These are phyloP conservation scores for Marisa cornuarietis DNA, from an alignment of 1,140 invertebrate species.

Conservation along the genomic window DNA sequence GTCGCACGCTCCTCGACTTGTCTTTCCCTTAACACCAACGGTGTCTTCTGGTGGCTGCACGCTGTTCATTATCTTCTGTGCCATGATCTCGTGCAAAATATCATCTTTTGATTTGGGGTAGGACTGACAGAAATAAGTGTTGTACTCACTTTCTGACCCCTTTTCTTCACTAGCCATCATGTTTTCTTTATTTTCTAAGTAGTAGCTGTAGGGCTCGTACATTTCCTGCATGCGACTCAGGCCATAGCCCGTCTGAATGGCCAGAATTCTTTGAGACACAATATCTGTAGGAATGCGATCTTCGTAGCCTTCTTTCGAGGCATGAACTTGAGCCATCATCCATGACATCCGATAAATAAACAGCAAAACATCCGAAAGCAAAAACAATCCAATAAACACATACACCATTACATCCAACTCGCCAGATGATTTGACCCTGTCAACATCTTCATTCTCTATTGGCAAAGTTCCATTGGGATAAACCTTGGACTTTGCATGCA, in stretches of 20 bases:
- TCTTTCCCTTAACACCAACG: no score
- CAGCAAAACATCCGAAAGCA: slow-evolving; percentile 48
- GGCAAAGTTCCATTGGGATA: slow-evolving; percentile 3
- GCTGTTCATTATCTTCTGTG: slow-evolving; percentile 46
- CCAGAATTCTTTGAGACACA: slow-evolving; percentile 52
- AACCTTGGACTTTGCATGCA: no score
- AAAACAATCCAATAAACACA: slow-evolving; percentile 49
- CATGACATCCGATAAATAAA: slow-evolving; percentile 51
- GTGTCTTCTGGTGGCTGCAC: not conserved
- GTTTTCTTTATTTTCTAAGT: slow-evolving; percentile 40
- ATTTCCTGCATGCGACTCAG: slow-evolving; percentile 23
- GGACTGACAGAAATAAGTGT: slow-evolving; percentile 45
- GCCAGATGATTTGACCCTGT: not conserved
- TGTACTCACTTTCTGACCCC: slow-evolving; percentile 39
- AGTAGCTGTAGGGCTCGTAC: slow-evolving; percentile 46
- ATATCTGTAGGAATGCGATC: slow-evolving; percentile 52
- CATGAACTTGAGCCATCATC: slow-evolving; percentile 37
- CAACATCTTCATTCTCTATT: not conserved
- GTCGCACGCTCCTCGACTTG: not conserved
- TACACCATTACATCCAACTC: slow-evolving; percentile 19
- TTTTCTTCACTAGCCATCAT: slow-evolving; percentile 31
- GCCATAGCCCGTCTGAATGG: slow-evolving; percentile 52
- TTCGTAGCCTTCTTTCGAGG: slow-evolving; percentile 44
- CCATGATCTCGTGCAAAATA: slow-evolving; percentile 55
- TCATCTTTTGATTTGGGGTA: slow-evolving; percentile 52